phyloP scores from a whole-genome alignment of 1,140 invertebrate genomes.

The Aphelinus certus region DNA sequence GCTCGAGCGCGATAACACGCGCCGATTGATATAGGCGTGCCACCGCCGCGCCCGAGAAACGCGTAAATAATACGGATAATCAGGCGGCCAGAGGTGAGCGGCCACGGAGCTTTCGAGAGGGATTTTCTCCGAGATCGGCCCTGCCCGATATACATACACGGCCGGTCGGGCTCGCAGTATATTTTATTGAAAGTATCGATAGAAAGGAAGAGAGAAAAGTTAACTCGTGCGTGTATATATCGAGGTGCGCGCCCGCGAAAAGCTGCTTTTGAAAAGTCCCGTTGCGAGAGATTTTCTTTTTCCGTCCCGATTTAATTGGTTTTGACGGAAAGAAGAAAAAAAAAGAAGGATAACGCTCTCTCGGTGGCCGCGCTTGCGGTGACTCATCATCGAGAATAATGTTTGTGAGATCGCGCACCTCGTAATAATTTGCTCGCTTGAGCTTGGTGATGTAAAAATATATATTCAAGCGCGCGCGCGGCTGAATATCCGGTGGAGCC shows the following conservation, averaged over 20 bases:
- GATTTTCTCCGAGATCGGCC: slow-evolving; percentile 1
- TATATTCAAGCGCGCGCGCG: neutral
- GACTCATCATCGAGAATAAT: neutral
- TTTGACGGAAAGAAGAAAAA: slow-evolving; percentile 1
- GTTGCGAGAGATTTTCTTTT: no score
- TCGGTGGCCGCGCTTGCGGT: no score
- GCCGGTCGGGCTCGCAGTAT: no score
- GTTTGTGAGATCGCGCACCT: neutral
- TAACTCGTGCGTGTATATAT: no score
- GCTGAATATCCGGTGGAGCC: neutral
- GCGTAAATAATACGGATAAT: slow-evolving; percentile 28
- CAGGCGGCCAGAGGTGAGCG: neutral
- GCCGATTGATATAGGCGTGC: slow-evolving; percentile 10
- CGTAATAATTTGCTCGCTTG: no score
- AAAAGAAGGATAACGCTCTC: neutral
- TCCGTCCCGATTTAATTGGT: no score
- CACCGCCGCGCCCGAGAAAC: neutral
- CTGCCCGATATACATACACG: no score
- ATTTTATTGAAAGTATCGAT: slow-evolving; percentile 21
- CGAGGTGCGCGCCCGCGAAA: no score
- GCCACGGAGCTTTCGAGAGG: neutral
- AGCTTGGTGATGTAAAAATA: no score
- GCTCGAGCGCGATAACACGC: neutral
- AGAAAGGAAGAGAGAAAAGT: no score
- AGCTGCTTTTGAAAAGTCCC: no score